Conservation (phyloP, 2,888 invertebrate species). For the Tenthredo mesomela region DNA sequence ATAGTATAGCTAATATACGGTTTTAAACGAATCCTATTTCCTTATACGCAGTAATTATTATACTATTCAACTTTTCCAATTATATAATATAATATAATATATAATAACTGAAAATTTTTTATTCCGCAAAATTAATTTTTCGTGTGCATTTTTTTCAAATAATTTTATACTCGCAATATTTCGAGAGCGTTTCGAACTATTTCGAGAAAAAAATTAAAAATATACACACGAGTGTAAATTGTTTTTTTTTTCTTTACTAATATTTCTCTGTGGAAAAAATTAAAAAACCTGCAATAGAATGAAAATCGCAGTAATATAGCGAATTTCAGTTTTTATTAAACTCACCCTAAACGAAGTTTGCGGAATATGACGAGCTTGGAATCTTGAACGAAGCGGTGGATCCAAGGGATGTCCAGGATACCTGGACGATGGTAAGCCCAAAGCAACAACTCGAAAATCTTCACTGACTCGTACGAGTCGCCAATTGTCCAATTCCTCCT, state of each 20-base stretch:
- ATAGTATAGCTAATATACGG: neutral
- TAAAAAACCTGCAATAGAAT: neutral
- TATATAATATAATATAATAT: conserved; percentile 41
- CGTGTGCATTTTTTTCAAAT: neutral
- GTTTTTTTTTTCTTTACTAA: too few species aligned
- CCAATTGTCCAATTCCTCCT: conserved; percentile 90
- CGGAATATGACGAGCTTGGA: conserved; percentile 94
- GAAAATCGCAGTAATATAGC: neutral
- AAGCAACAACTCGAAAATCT: conserved; percentile 94
- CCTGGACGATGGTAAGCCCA: conserved; percentile 93
- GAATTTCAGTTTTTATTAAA: neutral
- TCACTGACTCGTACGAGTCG: conserved; percentile 95
- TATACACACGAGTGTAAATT: too few species aligned
- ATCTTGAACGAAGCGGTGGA: conserved; percentile 96
- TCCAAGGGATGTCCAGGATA: conserved; percentile 96
- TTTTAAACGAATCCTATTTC: neutral
- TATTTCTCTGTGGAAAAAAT: too few species aligned
- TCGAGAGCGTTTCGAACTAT: neutral
- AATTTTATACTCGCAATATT: neutral
- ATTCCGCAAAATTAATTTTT: neutral
- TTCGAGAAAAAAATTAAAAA: neutral
- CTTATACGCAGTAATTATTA: conserved; percentile 27
- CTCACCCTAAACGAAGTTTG: conserved; percentile 79
- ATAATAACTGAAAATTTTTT: too few species aligned
- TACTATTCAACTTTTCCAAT: conserved; percentile 48